Evolutionary conservation across 1,140 invertebrate genomes (phyloP).

Genomic region (Oryzaephilus surinamensis): DNA sequence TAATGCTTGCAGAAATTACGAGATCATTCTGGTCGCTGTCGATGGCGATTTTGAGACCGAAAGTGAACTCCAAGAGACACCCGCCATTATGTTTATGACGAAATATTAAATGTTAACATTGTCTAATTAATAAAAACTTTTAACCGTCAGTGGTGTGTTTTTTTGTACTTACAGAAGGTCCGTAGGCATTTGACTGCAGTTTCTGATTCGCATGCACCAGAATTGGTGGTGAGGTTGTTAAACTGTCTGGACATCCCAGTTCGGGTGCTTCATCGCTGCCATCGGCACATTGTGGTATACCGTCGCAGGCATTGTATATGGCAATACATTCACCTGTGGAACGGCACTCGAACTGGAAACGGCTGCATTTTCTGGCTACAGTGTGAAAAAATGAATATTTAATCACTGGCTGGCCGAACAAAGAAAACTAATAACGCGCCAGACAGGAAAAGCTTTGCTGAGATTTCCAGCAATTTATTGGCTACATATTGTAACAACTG

Average conservation of each 20-base stretch:
- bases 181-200: slow-evolving; percentile 10
- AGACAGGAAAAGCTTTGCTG: too few relatives aligned
- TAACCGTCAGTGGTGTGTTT: not conserved
- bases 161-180: slow-evolving; percentile 14
- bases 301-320: slow-evolving; percentile 92
- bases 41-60: slow-evolving; percentile 71
- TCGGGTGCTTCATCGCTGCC: slow-evolving; percentile 80
- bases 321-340: slow-evolving; percentile 84
- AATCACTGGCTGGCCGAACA: too few relatives aligned
- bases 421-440: too few relatives aligned
- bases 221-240: slow-evolving; percentile 6
- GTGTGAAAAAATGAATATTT: not conserved
- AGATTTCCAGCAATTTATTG: too few relatives aligned
- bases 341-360: slow-evolving; percentile 80
- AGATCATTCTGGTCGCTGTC: slow-evolving; percentile 84
- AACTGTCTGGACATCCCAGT: slow-evolving; percentile 52
- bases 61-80: slow-evolving; percentile 43
- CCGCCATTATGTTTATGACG: slow-evolving; percentile 14
- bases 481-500: too few relatives aligned
- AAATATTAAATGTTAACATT: not conserved
- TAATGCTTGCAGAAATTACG: slow-evolving; percentile 73
- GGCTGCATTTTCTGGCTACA: slow-evolving; percentile 47
- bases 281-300: slow-evolving; percentile 86
- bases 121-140: too few relatives aligned
- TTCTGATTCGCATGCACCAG: slow-evolving; percentile 4